A percentile compares a stretch with the other conserved stretches of the same genome.
These are phyloP conservation scores for Cephus cinctus DNA, from an alignment of 1,140 invertebrate species.

Conservation along the genomic window DNA sequence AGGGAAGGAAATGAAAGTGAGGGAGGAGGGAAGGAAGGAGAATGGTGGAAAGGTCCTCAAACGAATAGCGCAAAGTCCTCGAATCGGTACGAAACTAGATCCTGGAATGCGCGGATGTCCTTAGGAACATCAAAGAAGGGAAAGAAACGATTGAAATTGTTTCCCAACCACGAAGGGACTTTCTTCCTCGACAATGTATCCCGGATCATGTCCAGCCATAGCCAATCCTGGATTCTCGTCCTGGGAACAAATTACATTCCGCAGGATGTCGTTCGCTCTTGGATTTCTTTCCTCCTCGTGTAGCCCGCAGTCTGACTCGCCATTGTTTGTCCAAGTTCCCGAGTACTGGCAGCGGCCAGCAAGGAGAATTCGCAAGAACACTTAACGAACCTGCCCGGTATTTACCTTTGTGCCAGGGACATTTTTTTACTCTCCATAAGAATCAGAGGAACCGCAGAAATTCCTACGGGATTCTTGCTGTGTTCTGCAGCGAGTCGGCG, in stretches of 20 bases:
- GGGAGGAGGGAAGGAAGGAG: neutral
- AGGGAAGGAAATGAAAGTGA: neutral
- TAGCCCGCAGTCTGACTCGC: conserved; percentile 9
- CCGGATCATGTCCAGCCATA: conserved; percentile 14
- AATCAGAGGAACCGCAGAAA: too few relatives aligned
- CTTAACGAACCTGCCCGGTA: conserved; percentile 9
- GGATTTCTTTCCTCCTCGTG: conserved; percentile 19
- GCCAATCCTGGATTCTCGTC: conserved; percentile 42
- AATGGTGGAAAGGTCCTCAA: neutral
- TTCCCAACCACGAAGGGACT: conserved; percentile 25
- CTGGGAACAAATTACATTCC: conserved; percentile 49
- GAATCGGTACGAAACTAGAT: neutral
- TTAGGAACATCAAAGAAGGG: conserved; percentile 43
- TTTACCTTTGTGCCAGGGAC: too few relatives aligned
- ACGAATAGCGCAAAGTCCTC: neutral
- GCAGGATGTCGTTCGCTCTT: conserved; percentile 20
- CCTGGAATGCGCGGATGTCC: conserved; percentile 38
- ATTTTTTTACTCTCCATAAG: too few relatives aligned
- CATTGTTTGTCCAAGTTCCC: conserved; percentile 2
- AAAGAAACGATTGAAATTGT: conserved; percentile 49
- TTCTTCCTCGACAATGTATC: conserved; percentile 9
- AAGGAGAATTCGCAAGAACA: neutral
- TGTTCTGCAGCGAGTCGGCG: too few relatives aligned
- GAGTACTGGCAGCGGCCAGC: neutral
- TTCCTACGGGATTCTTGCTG: too few relatives aligned